phyloP scores from a whole-genome alignment of 2,888 invertebrate species.

The Stenodema calcarata region DNA sequence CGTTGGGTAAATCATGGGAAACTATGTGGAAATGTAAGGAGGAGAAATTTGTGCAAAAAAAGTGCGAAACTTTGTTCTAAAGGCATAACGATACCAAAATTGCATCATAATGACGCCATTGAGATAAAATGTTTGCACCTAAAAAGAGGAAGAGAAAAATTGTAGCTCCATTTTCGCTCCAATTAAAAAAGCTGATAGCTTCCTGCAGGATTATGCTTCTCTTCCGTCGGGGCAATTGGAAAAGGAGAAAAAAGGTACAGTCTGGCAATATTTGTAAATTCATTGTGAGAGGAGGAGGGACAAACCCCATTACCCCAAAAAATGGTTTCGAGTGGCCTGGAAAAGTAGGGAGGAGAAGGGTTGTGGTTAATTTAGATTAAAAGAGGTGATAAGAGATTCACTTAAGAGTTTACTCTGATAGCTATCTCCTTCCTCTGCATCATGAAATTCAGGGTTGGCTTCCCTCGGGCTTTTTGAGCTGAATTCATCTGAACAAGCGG shows the following conservation, averaged over 20 bases:
- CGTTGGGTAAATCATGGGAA: too few species aligned
- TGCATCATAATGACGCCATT: neutral
- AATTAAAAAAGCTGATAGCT: conserved; percentile 8
- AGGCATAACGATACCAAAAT: neutral
- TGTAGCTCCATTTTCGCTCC: neutral
- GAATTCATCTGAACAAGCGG: conserved; percentile 4
- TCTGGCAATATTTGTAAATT: conserved; percentile 23
- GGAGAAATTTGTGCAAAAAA: too few species aligned
- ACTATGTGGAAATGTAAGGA: too few species aligned
- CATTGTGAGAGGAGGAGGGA: neutral
- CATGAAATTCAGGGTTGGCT: neutral
- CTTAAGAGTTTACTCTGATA: conserved; percentile 33
- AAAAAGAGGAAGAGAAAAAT: neutral
- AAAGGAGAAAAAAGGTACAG: neutral
- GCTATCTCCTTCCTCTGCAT: conserved; percentile 19
- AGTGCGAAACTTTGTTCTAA: too few species aligned
- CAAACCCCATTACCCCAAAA: conserved; percentile 28
- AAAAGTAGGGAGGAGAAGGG: conserved; percentile 20
- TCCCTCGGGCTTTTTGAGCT: neutral
- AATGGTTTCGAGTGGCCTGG: conserved; percentile 18
- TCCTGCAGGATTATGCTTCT: neutral
- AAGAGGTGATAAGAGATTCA: conserved; percentile 35
- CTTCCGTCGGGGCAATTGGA: neutral
- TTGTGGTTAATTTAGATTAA: conserved; percentile 28
- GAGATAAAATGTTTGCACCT: neutral